Conservation (phyloP, 1,140 invertebrate species). For the Venturia canescens region DNA sequence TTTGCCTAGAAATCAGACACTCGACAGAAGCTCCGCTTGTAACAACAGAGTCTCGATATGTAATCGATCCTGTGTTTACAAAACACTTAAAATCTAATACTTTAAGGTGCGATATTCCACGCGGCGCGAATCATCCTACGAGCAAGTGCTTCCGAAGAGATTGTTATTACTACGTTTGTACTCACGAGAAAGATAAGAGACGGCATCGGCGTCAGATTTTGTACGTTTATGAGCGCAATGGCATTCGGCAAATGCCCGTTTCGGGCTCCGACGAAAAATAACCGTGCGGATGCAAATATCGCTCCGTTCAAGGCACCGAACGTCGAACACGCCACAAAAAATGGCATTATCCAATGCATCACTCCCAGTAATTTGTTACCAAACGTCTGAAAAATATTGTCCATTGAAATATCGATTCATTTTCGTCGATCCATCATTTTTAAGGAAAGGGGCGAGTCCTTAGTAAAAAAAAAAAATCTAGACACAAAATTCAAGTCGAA, state of each 20-base stretch:
- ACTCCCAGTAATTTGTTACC: slow-evolving; percentile 87
- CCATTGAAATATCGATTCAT: not conserved
- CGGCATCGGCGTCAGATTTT: slow-evolving; percentile 91
- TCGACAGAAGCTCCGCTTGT: too few species aligned
- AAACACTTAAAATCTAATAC: not conserved
- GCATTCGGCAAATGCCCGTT: slow-evolving; percentile 93
- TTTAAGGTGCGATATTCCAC: not conserved
- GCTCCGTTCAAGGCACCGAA: slow-evolving; percentile 93
- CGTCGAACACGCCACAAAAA: slow-evolving; percentile 92
- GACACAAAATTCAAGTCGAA: too few species aligned
- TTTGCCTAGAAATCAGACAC: too few species aligned
- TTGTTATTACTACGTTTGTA: slow-evolving; percentile 45
- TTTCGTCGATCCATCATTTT: too few species aligned
- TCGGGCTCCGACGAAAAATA: slow-evolving; percentile 95
- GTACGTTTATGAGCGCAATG: slow-evolving; percentile 91
- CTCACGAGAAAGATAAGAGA: slow-evolving; percentile 94
- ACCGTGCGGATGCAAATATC: slow-evolving; percentile 90
- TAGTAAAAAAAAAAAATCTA: too few species aligned
- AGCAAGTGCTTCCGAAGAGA: too few species aligned
- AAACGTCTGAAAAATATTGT: slow-evolving; percentile 80
- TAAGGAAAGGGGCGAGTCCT: too few species aligned
- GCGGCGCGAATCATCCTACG: not conserved
- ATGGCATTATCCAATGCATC: slow-evolving; percentile 91
- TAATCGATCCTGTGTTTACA: too few species aligned
- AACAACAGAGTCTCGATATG: too few species aligned